phyloP scores from a whole-genome alignment of 2,797 vertebrate genomes.

The Anguilla pacifica region DNA sequence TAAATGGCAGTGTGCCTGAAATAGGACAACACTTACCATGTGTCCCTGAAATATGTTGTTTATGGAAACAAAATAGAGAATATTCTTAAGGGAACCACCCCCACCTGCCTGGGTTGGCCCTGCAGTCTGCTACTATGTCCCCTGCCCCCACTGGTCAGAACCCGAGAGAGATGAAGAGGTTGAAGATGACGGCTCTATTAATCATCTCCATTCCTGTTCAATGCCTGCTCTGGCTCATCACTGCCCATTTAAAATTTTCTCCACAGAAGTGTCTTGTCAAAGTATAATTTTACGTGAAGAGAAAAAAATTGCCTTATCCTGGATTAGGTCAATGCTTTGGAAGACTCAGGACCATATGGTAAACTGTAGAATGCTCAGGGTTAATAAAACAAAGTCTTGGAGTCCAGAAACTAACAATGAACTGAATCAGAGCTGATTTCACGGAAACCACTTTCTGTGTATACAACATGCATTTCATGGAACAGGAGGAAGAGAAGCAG shows the following conservation, averaged over 20 bases:
- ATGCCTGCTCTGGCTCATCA: slow-evolving; percentile 4
- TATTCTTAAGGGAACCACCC: neutral
- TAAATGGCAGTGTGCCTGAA: neutral
- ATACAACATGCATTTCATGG: neutral
- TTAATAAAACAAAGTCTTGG: neutral
- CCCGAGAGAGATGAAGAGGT: neutral
- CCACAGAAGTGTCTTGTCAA: neutral
- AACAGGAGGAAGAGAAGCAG: neutral
- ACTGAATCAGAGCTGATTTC: neutral
- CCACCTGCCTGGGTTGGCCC: no score
- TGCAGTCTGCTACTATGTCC: neutral
- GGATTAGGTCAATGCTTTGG: neutral
- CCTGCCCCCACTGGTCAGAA: neutral
- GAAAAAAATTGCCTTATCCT: neutral
- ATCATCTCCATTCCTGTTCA: neutral
- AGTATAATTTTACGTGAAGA: neutral
- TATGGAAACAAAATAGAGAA: neutral
- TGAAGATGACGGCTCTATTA: neutral
- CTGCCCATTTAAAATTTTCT: neutral
- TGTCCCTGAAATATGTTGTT: neutral
- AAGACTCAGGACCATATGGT: neutral
- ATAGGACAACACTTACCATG: neutral
- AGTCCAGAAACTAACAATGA: neutral
- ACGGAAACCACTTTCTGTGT: neutral
- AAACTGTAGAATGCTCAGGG: neutral